Conservation (phyloP, 2,113 vertebrate genomes). For the Chiloscyllium plagiosum region DNA sequence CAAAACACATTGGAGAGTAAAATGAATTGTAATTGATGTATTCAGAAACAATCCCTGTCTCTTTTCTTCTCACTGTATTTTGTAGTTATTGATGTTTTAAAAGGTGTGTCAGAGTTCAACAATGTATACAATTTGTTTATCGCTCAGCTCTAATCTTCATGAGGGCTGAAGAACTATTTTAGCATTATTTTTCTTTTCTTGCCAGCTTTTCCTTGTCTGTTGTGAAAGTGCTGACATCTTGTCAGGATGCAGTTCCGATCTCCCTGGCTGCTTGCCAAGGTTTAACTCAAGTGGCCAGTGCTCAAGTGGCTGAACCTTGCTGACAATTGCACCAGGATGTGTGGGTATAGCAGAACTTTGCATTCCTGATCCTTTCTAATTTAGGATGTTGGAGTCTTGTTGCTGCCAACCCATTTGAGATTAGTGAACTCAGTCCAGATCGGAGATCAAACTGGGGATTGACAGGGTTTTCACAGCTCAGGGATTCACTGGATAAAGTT, state of each 20-base stretch:
- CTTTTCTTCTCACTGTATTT: neutral
- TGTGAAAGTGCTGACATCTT: neutral
- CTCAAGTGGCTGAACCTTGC: neutral
- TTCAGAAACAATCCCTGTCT: neutral
- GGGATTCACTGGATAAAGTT: neutral
- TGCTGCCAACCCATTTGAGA: neutral
- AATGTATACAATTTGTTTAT: neutral
- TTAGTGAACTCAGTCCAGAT: neutral
- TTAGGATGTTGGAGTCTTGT: neutral
- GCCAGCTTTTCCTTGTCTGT: neutral
- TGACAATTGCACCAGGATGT: neutral
- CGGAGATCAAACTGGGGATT: neutral
- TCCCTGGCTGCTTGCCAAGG: neutral
- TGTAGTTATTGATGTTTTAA: neutral
- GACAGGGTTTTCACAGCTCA: neutral
- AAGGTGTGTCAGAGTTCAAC: neutral
- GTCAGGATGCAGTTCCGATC: neutral
- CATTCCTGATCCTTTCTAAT: no score
- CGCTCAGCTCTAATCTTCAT: neutral
- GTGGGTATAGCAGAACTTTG: neutral
- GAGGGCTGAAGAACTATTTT: neutral
- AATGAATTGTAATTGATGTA: neutral
- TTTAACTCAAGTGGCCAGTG: neutral
- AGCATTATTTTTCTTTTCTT: neutral
- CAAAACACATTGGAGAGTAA: neutral